Base-by-base conservation (phyloP, 2,797 vertebrate genomes). In the Masticophis lateralis region DNA sequence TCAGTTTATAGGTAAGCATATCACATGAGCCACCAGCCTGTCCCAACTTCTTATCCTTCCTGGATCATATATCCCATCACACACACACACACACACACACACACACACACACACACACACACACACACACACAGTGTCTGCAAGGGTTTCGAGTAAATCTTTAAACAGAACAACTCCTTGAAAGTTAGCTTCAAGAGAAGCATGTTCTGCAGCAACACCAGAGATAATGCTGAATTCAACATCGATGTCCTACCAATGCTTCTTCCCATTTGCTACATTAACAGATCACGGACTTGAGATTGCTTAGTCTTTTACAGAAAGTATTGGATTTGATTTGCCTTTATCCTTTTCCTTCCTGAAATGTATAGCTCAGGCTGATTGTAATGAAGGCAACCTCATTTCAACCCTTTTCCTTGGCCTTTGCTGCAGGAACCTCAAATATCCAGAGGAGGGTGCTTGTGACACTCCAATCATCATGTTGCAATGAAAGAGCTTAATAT, bases 381-480 rank as follows among this genome's bases (percentile, higher is more conserved):
- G 37, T 0, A 5, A 91, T 20, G n/a, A 60, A 5, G 16, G 90
- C 55, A 87, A 88, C 22, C 60, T 53, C 32, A 47, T 90, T 74
- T 6, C 63, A 55, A 88, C 43, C 37, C 57, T 88, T 88, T 66
- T 69, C n/a, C 87, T 90, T 69, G 61, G 90, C 56, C 63, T 92
- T 74, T 92, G 79, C 8, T 94, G 92, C 90, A 96, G 94, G 94
- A 95, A 91, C 94, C 92, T 61, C 9, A 1, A 86, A 88, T 94
- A 93, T 63, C 97, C 97, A 97, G 96, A 94, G 94, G 97, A 97
- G 97, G 96, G 96, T 95, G 91, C 95, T 94, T 97, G 95, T 83
- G 91, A 91, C 92, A 74, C 96, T 97, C 86, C 66, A 87, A 92
- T 94, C 61, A 43, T 55, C 32, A 32, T 74, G 20, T 88, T 94